Percentiles rank a stretch among this genome's conserved stretches.
These are phyloP conservation scores for Xestia ashworthii DNA, from an alignment of 2,888 invertebrate species.

Conservation along the genomic window DNA sequence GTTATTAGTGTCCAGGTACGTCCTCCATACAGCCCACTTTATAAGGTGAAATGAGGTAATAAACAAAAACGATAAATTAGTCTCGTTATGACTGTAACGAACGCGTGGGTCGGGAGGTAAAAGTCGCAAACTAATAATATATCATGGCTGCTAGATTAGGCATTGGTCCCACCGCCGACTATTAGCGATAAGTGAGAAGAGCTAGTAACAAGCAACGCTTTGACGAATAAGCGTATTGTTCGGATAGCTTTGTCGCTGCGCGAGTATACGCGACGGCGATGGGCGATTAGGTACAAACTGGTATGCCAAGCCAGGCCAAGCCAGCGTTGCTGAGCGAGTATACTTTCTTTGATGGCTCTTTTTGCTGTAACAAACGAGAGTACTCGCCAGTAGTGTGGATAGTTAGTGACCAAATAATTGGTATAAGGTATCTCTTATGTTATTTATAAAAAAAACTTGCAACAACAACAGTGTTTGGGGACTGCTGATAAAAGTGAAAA, in stretches of 20 bases:
- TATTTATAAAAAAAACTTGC: too few species aligned
- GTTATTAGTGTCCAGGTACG: conserved; percentile 57
- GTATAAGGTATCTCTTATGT: too few species aligned
- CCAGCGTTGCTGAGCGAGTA: background rate
- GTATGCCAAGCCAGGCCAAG: background rate
- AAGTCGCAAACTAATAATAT: conserved; percentile 83
- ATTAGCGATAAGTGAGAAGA: background rate
- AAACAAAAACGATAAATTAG: conserved; percentile 80
- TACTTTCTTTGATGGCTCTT: background rate
- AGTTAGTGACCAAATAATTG: too few species aligned
- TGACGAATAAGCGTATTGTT: background rate
- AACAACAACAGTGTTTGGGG: too few species aligned
- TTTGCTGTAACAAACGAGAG: background rate
- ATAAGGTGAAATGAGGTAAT: conserved; percentile 56
- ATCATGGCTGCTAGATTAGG: conserved; percentile 79
- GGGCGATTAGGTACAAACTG: background rate
- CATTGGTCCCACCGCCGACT: conserved; percentile 3
- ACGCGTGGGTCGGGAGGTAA: conserved; percentile 75
- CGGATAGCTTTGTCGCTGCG: background rate
- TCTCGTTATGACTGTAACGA: conserved; percentile 84
- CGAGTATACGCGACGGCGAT: background rate
- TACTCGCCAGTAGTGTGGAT: background rate
- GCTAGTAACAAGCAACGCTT: background rate
- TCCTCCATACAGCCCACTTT: conserved; percentile 53
- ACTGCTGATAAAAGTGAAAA: too few species aligned